Percentiles rank a stretch among this genome's conserved stretches.
These are phyloP conservation scores for Euphonia xanthogaster DNA, from an alignment of 2,797 vertebrate genomes.

Conservation along the genomic window DNA sequence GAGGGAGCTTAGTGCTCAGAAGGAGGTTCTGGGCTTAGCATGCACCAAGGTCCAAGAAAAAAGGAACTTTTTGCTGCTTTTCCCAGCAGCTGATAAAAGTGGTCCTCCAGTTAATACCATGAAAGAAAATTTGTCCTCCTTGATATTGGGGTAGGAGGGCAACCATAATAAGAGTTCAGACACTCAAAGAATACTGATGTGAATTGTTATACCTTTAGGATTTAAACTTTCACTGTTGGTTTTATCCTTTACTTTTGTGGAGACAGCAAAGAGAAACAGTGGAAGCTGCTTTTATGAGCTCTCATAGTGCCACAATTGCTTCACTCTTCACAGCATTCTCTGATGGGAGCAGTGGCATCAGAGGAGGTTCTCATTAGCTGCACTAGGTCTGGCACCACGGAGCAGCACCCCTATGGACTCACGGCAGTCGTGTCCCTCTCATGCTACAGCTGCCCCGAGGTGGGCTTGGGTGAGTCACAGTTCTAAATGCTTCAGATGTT, in stretches of 20 bases:
- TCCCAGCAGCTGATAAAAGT: not conserved
- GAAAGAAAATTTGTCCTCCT: not conserved
- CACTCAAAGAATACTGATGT: not conserved
- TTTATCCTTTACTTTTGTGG: not conserved
- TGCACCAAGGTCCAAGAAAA: not conserved
- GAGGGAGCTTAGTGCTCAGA: not conserved
- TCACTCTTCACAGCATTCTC: not conserved
- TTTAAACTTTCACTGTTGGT: not conserved
- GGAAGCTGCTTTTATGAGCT: not conserved
- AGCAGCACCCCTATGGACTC: not conserved
- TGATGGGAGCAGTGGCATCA: not conserved
- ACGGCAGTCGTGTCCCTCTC: not conserved
- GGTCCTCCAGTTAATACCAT: not conserved
- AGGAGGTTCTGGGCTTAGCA: not conserved
- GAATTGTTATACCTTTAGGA: not conserved
- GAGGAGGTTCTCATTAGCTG: not conserved
- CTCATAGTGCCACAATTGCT: not conserved
- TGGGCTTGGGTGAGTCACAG: not conserved
- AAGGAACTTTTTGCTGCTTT: not conserved
- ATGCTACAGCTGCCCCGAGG: not conserved
- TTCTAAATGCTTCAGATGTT: not conserved
- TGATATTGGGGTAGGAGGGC: fast-evolving
- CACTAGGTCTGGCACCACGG: fast-evolving
- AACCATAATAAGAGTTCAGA: not conserved
- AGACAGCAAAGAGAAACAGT: not conserved